Evolutionary conservation across 2,888 invertebrate species (phyloP), one percentile per base, ranked within the genome.

Genomic region (Trichogramma dendrolimi): DNA sequence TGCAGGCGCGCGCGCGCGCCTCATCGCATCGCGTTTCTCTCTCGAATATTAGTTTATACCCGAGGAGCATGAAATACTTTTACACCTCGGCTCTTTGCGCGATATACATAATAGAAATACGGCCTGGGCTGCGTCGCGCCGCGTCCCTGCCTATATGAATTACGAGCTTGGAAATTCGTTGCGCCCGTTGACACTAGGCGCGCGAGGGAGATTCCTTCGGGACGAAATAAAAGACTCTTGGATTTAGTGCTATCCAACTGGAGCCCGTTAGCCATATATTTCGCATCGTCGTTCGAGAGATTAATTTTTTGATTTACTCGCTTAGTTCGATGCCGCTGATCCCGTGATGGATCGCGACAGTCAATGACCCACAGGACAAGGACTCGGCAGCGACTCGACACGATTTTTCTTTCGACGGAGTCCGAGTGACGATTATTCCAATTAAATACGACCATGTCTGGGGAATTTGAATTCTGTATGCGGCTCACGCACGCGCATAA

Each of bases 21-120:
- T 63, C 61, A 66, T 66, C 67, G 67, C 64, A 60, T 66, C 65
- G 65, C 68, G 69, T 70, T 60, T 67, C 62, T 62, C 52, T 41
- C 57, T 58, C 62, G 68, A 68, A 70, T 71, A 71, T 71, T 67
- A 71, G 63, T 54, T 63, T 49, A 44, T 38, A 44, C 68, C 66
- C 64, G 68, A 69, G 68, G 66, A 63, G 65, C 67, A 71, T 74
- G 69, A 74, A 76, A 75, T 67, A 71, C 64, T 70, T 75, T 77
- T 72, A 72, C 71, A 69, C 67, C 67, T 67, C 68, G 54, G 41
- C 56, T 60, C 50, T 6, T 47, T 39, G 51, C 53, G 27, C 27
- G 27, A 27, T 27, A 27, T 27, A 27, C 27, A 27, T 27, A 27
- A 27, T 27, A 27, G 27, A 27, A 27, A 27, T 27, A 27, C 27